Conservation (phyloP, 1,140 invertebrate species). For the Euschistus heros region DNA sequence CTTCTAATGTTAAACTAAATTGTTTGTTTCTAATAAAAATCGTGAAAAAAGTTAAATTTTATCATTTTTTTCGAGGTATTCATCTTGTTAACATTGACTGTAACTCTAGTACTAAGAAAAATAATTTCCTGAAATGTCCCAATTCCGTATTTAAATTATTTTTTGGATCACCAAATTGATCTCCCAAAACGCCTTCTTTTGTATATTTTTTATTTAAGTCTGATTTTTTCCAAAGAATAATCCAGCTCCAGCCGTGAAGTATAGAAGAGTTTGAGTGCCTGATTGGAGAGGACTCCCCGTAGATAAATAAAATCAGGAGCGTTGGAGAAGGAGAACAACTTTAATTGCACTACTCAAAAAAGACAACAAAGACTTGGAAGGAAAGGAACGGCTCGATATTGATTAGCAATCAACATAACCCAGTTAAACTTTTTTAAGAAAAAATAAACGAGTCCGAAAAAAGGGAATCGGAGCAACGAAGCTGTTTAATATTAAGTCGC, state of each 20-base stretch:
- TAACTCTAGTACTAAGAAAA: no score
- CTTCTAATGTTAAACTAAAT: no score
- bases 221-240: background rate
- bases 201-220: no score
- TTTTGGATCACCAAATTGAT: no score
- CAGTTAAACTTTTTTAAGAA: slow-evolving; percentile 3
- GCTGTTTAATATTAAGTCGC: slow-evolving; percentile 10
- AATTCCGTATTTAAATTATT: no score
- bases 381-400: background rate
- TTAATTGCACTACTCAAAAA: slow-evolving; percentile 1
- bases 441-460: background rate
- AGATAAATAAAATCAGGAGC: background rate
- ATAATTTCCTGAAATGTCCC: no score
- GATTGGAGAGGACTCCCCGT: background rate
- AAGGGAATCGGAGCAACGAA: background rate
- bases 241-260: background rate
- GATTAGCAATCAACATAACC: slow-evolving; percentile 10
- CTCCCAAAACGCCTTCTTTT: no score
- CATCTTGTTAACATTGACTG: no score
- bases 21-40: no score
- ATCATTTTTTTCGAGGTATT: no score
- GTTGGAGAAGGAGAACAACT: background rate
- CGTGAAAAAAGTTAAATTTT: no score
- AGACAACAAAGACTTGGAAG: background rate
- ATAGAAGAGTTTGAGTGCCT: background rate